phyloP scores from a whole-genome alignment of 1,140 invertebrate species.

The Laodelphax striatellus region DNA sequence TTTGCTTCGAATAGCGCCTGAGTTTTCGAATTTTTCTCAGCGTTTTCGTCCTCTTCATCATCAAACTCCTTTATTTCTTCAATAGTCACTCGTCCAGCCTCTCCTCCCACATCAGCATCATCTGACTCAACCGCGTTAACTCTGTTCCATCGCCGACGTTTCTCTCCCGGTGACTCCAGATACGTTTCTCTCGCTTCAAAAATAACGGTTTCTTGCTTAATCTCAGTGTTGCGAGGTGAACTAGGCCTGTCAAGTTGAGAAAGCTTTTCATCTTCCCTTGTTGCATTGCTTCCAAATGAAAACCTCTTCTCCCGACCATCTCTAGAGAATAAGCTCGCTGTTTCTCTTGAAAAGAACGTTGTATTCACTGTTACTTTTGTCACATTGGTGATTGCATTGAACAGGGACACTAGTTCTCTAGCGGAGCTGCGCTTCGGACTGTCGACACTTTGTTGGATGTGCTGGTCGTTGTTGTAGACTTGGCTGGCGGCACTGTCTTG shows the following conservation, averaged over 20 bases:
- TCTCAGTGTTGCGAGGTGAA: background rate
- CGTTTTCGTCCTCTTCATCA: constrained; percentile 18
- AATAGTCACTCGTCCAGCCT: constrained; percentile 15
- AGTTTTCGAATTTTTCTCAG: constrained; percentile 22
- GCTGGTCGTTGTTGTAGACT: constrained; percentile 25
- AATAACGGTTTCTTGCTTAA: constrained; percentile 5
- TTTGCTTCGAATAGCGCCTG: constrained; percentile 23
- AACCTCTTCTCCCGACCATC: constrained; percentile 19
- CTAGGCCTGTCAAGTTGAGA: background rate
- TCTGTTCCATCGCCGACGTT: background rate
- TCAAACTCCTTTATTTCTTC: constrained; percentile 16
- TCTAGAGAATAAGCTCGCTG: constrained; percentile 15
- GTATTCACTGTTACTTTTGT: constrained; percentile 41
- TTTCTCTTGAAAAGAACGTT: constrained; percentile 30
- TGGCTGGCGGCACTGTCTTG: constrained; percentile 27
- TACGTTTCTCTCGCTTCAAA: constrained; percentile 8
- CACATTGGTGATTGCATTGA: constrained; percentile 46
- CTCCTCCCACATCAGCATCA: background rate
- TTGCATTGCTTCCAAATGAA: constrained; percentile 9
- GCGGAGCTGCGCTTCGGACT: constrained; percentile 33
- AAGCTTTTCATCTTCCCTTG: background rate
- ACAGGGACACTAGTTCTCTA: constrained; percentile 46
- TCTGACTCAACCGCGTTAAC: background rate
- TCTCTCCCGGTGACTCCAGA: constrained; percentile 5
- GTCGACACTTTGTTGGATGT: constrained; percentile 18